These are phyloP conservation scores for Orchesellides sinensis DNA, from an alignment of 2,888 invertebrate genomes.

Conservation along the genomic window DNA sequence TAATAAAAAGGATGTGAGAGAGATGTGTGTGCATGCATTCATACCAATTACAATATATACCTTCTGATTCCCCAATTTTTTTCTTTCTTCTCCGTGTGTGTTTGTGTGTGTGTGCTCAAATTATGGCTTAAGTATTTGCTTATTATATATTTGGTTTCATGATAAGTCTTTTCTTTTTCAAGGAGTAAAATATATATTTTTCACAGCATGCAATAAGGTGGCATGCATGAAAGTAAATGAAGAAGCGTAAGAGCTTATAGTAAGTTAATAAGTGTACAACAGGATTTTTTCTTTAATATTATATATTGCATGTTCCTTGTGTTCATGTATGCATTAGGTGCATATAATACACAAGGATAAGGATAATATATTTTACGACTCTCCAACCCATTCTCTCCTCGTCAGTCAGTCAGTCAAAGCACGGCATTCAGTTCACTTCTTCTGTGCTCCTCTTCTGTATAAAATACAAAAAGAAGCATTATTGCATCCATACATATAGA, in stretches of 20 bases:
- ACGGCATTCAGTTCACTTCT: conserved; percentile 24
- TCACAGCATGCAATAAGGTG: no score
- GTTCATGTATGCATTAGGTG: background rate
- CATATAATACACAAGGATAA: background rate
- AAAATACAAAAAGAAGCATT: conserved; percentile 18
- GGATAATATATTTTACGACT: conserved; percentile 63
- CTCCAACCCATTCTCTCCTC: conserved; percentile 50
- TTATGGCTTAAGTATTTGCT: conserved; percentile 13
- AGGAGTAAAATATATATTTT: no score
- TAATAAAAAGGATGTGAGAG: conserved; percentile 48
- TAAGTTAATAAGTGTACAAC: background rate
- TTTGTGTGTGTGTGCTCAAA: background rate
- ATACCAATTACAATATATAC: no score
- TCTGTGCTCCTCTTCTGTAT: conserved; percentile 24
- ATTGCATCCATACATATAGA: conserved; percentile 4
- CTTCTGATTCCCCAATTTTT: no score
- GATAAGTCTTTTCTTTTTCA: no score
- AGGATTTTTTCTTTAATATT: conserved; percentile 6
- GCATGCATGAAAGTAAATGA: background rate
- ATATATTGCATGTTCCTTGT: conserved; percentile 33
- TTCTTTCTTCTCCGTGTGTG: background rate
- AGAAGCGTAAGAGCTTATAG: background rate
- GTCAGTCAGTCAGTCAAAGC: conserved; percentile 60
- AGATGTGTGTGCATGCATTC: conserved; percentile 24
- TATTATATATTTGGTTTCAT: no score